Base-by-base conservation (phyloP, 2,888 invertebrate genomes). In the Monoplex corrugatus region DNA sequence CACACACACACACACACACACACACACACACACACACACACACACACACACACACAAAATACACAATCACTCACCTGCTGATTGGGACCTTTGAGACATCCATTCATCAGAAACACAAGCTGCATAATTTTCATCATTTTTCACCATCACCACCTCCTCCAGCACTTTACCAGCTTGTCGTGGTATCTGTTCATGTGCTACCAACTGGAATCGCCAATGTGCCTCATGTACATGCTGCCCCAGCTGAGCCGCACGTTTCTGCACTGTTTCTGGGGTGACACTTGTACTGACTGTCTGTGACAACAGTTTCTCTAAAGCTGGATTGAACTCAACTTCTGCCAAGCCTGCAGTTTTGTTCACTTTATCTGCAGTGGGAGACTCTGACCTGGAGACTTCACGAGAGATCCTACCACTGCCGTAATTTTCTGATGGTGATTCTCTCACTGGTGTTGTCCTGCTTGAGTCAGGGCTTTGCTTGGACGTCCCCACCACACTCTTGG, bases 201-300 rank as follows among this genome's bases (percentile, higher is more conserved):
- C 97, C 83, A 98, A 95, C 94, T 98, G 97, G 92, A 97, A 96
- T 93, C 98, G 97, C 98, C 98, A 98, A 90, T 97, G 96, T 13
- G 97, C 97, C 95, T 98, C 97, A 91, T 97, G 97, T 6, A 97
- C 96, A 96, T 97, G 95, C 96, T 97, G 94, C 19, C 93, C 93
- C 75, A 96, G 92, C 86, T 93, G 93, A 0, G 96, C 93, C 96
- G 96, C 89, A 95, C 97, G 87, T 96, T 92, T 93, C 87, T 93
- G 93, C 68, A 95, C 82, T 0, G 89, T 87, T 10, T 93, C 93
- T 85, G 88, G 89, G 16, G 90, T 90, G 72, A 95, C 90, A 86
- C 93, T 93, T 8, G 93, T 93, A 78, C 92, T 92, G 28, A 95
- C 92, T 23, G 92, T 89, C 44, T 92, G 92, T 44, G 90, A 91